Evolutionary conservation across 2,113 vertebrate genomes (phyloP), one percentile per base, ranked within the genome.

Genomic region (Odocoileus hemionus): DNA sequence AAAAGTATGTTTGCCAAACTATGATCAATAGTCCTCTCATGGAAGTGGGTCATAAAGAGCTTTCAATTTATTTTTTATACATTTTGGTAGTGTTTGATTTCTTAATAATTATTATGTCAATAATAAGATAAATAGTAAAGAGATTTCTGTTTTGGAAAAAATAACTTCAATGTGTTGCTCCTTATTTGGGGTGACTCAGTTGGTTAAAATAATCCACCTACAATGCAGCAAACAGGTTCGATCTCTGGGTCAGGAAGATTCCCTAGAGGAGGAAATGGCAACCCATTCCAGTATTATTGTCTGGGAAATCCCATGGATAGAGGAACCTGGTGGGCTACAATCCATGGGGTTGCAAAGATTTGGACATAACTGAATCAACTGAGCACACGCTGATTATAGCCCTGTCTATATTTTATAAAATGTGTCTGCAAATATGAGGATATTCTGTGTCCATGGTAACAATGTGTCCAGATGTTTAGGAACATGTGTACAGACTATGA

Each of bases 401-500:
- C 36, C 36, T 90, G 43, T 16, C 50, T n/a, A 1, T 60, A 33
- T 94, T 47, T 64, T 60, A 17, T 11, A 39, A 97, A 47, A 86
- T 50, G 9, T 25, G 58, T 6, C 39, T 17, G 36, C 8, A 55
- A 74, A 55, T 45, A 33, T 0, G 6, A 64, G 33, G 19, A 9
- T 11, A 7, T n/a, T 89, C 45, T 25, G 36, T 57, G 6, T 23
- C 1, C 33, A 28, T 54, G 21, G 7, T 30, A n/a, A 45, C 33
- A 16, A 19, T 6, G 1, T 26, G 7, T 26, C 15, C 11, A 9
- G 25, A 47, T 36, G 21, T 61, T 86, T 13, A 61, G 23, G 2
- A 39, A 11, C 1, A 0, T 3, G 50, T 28, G 25, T 36, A 1
- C 26, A 9, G 2, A 33, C 21, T 12, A n/a, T 21, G 25, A 23